Conservation (phyloP, 2,113 vertebrate species). For the Xiphias gladius region DNA sequence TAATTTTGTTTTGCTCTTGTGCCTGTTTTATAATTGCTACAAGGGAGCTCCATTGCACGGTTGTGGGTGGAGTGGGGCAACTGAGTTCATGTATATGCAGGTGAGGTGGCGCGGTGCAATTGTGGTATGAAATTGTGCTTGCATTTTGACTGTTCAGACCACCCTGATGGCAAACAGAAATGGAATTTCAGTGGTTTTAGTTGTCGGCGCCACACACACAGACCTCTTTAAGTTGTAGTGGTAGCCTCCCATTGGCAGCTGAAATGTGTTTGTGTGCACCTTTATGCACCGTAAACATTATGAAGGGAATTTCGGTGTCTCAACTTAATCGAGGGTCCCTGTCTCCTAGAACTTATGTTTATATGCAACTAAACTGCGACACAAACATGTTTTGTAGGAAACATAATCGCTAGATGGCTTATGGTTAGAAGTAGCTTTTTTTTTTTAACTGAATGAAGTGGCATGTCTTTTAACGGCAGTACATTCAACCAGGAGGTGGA, state of each 20-base stretch:
- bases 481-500: no score
- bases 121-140: slow-evolving; percentile 28
- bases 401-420: no score
- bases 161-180: slow-evolving; percentile 29
- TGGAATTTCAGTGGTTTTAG: slow-evolving; percentile 29
- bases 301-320: no score
- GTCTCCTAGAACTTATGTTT: no score
- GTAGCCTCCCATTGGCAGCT: neutral
- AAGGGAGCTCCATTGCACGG: neutral
- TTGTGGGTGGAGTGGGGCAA: neutral
- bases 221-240: neutral
- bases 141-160: slow-evolving; percentile 10
- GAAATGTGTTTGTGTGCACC: neutral
- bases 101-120: neutral
- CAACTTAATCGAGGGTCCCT: no score
- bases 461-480: no score
- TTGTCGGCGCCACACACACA: neutral
- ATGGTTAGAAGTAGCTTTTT: no score
- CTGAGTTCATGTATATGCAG: slow-evolving; percentile 30
- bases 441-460: no score
- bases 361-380: no score
- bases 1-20: neutral
- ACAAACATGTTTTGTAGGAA: no score
- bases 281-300: neutral
- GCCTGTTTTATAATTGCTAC: neutral